Evolutionary conservation across 2,888 invertebrate species (phyloP).

Genomic region (Drosophila flavopinicola): DNA sequence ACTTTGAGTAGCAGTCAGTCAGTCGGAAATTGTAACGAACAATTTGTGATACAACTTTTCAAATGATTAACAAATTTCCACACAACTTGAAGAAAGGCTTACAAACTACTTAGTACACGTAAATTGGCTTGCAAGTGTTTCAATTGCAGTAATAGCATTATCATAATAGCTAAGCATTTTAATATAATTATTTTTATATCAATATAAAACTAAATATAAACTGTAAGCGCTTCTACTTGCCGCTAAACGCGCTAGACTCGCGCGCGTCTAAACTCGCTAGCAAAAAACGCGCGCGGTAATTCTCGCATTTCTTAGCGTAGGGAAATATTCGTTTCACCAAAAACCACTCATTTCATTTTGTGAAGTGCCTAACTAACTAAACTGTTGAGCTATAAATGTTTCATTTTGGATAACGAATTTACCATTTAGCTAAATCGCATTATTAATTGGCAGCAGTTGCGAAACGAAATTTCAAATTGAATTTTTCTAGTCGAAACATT

Average conservation of each 20-base stretch:
- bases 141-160: slow-evolving; percentile 50
- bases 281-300: slow-evolving; percentile 28
- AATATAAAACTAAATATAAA: too few species aligned
- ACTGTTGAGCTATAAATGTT: slow-evolving; percentile 49
- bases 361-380: slow-evolving; percentile 52
- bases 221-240: slow-evolving; percentile 41
- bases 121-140: slow-evolving; percentile 53
- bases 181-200: slow-evolving; percentile 46
- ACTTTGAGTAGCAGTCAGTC: slow-evolving; percentile 57
- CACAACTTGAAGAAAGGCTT: slow-evolving; percentile 34
- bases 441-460: slow-evolving; percentile 33
- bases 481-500: slow-evolving; percentile 10
- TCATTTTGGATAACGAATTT: slow-evolving; percentile 54
- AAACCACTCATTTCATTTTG: slow-evolving; percentile 37
- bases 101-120: slow-evolving; percentile 22
- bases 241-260: slow-evolving; percentile 28
- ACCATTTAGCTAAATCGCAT: slow-evolving; percentile 12
- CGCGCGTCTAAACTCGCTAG: slow-evolving; percentile 34
- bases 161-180: slow-evolving; percentile 39
- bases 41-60: slow-evolving; percentile 71
- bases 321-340: slow-evolving; percentile 4
- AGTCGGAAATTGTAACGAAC: slow-evolving; percentile 41
- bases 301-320: slow-evolving; percentile 42
- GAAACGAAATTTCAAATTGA: slow-evolving; percentile 3
- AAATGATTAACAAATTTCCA: slow-evolving; percentile 65